These are phyloP conservation scores for Pocillopora damicornis DNA, from an alignment of 64 coral and sea anemone genomes.

Conservation along the genomic window DNA sequence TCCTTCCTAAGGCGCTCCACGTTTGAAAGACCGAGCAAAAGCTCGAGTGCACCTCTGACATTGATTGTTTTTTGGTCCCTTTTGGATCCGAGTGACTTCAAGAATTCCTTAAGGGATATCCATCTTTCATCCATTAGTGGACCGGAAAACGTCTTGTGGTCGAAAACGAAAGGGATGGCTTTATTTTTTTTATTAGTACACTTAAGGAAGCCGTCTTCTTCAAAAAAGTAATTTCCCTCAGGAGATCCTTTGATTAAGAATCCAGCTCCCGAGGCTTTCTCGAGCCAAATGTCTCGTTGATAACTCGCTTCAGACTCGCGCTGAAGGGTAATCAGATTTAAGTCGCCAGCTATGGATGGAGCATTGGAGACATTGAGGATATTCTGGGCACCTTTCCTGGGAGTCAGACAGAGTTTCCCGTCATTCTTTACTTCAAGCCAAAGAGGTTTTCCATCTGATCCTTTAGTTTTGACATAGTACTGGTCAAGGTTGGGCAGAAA, in stretches of 20 bases:
- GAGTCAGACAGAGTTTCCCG: background rate
- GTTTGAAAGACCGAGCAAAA: background rate
- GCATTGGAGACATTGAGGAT: conserved; percentile 5
- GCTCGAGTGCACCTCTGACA: background rate
- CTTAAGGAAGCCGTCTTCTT: background rate
- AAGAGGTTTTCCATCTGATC: background rate
- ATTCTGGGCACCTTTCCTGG: background rate
- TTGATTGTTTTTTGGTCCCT: background rate
- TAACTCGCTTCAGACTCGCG: background rate
- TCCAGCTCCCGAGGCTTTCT: background rate
- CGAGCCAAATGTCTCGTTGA: background rate
- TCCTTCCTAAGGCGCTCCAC: background rate
- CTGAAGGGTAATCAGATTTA: background rate
- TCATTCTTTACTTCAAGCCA: conserved; percentile 5
- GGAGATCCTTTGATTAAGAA: background rate
- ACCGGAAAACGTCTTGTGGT: conserved; percentile 18
- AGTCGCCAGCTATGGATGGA: background rate
- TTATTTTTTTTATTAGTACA: background rate
- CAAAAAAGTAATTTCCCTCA: background rate
- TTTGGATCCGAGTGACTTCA: background rate
- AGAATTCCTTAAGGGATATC: background rate
- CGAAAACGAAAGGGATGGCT: background rate
- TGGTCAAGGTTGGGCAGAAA: conserved; percentile 6
- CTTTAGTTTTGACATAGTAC: background rate
- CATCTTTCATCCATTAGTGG: background rate